Conservation (phyloP, 2,113 vertebrate genomes). For the Charadrius vociferus region DNA sequence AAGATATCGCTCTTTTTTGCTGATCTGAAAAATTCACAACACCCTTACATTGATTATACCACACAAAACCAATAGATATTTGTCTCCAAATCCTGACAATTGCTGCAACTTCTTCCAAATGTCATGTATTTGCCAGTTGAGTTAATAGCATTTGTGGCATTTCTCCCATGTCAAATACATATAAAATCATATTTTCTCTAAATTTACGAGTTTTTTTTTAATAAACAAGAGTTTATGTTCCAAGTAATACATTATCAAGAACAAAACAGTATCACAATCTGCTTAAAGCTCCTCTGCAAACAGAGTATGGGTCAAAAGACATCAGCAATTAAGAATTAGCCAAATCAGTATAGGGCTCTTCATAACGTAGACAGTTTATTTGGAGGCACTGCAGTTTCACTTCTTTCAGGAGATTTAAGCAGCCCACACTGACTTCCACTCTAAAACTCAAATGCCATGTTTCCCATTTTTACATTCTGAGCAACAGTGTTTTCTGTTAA, state of each 20-base stretch:
- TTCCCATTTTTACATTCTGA: background rate
- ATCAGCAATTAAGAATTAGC: background rate
- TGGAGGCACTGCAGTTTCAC: background rate
- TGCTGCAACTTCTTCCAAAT: background rate
- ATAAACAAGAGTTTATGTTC: background rate
- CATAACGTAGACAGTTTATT: too few relatives aligned
- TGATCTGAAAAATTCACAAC: conserved; percentile 62
- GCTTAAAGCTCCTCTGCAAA: background rate
- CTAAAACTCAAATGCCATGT: background rate
- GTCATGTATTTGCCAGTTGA: background rate
- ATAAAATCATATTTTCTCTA: background rate
- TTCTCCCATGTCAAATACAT: background rate
- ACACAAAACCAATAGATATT: background rate
- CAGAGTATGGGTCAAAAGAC: background rate
- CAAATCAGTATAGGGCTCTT: background rate
- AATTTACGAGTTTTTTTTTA: background rate
- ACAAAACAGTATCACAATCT: background rate
- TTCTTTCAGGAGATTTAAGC: background rate
- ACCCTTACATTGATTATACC: background rate
- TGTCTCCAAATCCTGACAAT: background rate
- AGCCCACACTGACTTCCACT: background rate
- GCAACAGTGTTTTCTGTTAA: background rate
- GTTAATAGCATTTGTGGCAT: background rate
- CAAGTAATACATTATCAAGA: background rate
- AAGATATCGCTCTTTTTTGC: conserved; percentile 5